A percentile compares a stretch with the other conserved stretches of the same genome.
Conservation (phyloP, 2,113 vertebrate genomes). For the Peromyscus maniculatus region DNA sequence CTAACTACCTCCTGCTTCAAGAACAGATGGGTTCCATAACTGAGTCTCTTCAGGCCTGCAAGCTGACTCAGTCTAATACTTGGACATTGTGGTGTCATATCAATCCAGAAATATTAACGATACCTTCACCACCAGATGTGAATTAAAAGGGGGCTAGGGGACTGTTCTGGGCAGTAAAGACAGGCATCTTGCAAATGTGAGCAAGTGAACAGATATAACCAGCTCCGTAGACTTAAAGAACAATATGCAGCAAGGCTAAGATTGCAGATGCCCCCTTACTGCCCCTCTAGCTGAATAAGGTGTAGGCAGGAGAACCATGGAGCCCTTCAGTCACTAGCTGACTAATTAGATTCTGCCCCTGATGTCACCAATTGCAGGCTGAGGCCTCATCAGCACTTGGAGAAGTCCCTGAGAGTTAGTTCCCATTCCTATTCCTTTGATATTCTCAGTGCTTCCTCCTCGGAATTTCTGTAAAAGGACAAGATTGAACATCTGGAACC, state of each 20-base stretch:
- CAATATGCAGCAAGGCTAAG: not conserved
- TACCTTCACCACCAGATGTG: not conserved
- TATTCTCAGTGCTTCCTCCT: constrained; percentile 63
- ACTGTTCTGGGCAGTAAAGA: not conserved
- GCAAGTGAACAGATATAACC: not conserved
- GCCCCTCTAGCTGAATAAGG: not conserved
- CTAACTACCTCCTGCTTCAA: not conserved
- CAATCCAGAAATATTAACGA: not conserved
- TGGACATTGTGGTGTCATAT: not conserved
- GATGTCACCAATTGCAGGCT: constrained; percentile 81
- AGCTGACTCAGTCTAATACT: not conserved
- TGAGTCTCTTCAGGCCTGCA: not conserved
- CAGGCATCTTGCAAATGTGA: not conserved
- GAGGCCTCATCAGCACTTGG: constrained; percentile 48
- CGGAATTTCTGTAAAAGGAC: not conserved
- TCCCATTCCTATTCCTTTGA: constrained; percentile 1
- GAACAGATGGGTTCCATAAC: not conserved
- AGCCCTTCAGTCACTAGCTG: constrained; percentile 81
- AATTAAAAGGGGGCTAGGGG: not conserved
- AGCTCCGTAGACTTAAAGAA: not conserved
- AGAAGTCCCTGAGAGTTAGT: constrained; percentile 47
- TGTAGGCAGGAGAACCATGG: not conserved
- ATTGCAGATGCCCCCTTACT: not conserved
- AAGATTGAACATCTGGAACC: not conserved
- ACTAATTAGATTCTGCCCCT: constrained; percentile 63